Conservation (phyloP, 2,113 vertebrate species). For the Cyprinodon tularosa region DNA sequence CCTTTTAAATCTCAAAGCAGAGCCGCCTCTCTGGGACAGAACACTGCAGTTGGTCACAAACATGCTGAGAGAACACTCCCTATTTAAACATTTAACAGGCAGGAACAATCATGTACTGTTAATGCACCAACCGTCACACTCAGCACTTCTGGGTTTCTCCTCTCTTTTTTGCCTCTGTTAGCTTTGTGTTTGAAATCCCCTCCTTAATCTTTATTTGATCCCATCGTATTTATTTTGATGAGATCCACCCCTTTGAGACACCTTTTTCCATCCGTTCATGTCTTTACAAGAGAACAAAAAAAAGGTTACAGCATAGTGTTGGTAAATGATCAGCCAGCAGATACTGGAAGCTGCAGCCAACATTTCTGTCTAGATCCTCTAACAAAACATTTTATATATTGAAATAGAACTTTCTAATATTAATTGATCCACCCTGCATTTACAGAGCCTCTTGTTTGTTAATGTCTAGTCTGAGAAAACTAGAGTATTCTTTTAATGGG, state of each 20-base stretch:
- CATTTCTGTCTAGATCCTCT: too few relatives aligned
- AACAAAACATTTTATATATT: too few relatives aligned
- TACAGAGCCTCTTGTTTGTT: too few relatives aligned
- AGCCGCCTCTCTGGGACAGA: conserved; percentile 32
- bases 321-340: too few relatives aligned
- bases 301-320: background rate
- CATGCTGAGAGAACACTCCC: conserved; percentile 20
- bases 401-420: too few relatives aligned
- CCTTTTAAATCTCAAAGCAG: background rate
- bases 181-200: conserved; percentile 2
- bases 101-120: conserved; percentile 31
- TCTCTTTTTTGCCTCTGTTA: background rate
- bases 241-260: background rate
- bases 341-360: too few relatives aligned
- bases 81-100: conserved; percentile 61
- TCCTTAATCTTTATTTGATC: background rate
- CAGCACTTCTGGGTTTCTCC: conserved; percentile 14
- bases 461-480: too few relatives aligned
- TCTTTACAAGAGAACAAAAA: background rate
- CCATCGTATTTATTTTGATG: background rate
- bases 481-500: too few relatives aligned
- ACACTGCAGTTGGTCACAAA: conserved; percentile 9
- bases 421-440: too few relatives aligned
- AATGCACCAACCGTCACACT: conserved; percentile 26
- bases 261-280: background rate